phyloP scores from a whole-genome alignment of 2,888 invertebrate species.

The Rapana venosa region DNA sequence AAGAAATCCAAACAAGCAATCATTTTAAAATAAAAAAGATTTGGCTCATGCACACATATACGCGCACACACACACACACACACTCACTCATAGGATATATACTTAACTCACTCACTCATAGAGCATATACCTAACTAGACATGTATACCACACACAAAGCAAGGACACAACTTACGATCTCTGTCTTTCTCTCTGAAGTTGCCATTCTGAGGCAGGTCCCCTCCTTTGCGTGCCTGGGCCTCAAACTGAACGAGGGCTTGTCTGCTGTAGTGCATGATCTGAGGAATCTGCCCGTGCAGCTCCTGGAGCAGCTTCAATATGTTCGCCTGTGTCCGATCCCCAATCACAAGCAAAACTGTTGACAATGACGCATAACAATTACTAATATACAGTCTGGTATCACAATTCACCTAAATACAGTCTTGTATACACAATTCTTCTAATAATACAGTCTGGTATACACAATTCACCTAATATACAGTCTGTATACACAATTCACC shows the following conservation, averaged over 20 bases:
- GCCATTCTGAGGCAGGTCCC: conserved; percentile 53
- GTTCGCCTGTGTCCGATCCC: conserved; percentile 91
- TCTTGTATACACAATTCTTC: too few relatives aligned
- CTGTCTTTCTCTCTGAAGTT: conserved; percentile 36
- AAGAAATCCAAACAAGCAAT: too few relatives aligned
- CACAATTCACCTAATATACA: too few relatives aligned
- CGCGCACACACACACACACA: too few relatives aligned
- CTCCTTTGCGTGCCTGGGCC: conserved; percentile 76
- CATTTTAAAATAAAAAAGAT: too few relatives aligned
- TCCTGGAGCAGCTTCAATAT: conserved; percentile 97
- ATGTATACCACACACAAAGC: not conserved
- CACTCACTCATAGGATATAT: not conserved
- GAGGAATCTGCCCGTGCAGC: conserved; percentile 95
- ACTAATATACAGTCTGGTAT: not conserved
- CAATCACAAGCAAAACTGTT: conserved; percentile 90
- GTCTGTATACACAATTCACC: not conserved
- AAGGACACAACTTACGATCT: conserved; percentile 2
- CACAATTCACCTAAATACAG: too few relatives aligned
- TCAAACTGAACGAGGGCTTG: conserved; percentile 86
- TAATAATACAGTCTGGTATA: too few relatives aligned
- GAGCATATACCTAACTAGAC: not conserved
- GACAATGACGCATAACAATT: not conserved
- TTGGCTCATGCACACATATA: too few relatives aligned
- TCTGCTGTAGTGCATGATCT: conserved; percentile 96
- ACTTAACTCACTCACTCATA: not conserved